A percentile compares a stretch with the other conserved stretches of the same genome.
Conservation (phyloP, 2,113 vertebrate genomes). For the Raja brachyura region DNA sequence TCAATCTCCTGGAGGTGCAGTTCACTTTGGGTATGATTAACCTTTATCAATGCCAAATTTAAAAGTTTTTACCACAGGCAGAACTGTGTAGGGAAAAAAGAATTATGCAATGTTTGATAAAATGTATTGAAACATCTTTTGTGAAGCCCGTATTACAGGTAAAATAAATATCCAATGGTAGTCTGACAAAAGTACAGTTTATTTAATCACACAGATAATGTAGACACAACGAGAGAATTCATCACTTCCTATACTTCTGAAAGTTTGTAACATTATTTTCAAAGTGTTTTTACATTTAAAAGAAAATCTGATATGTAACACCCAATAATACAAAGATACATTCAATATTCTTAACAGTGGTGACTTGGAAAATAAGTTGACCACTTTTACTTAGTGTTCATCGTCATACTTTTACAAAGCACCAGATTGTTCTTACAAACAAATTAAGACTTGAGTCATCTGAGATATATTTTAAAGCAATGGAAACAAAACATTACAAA, state of each 20-base stretch:
- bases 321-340: constrained; percentile 77
- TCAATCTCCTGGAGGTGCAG: not conserved
- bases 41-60: constrained; percentile 42
- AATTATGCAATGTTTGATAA: constrained; percentile 42
- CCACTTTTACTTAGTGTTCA: constrained; percentile 46
- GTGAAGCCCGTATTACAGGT: constrained; percentile 58
- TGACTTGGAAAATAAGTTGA: constrained; percentile 19
- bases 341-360: constrained; percentile 62
- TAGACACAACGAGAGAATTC: constrained; percentile 36
- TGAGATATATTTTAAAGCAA: not conserved
- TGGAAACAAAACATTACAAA: constrained; percentile 35
- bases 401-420: constrained; percentile 43
- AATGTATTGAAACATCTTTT: constrained; percentile 71
- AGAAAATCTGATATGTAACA: constrained; percentile 53
- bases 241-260: constrained; percentile 38
- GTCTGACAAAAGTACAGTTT: constrained; percentile 53
- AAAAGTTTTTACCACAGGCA: constrained; percentile 43
- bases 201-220: constrained; percentile 51
- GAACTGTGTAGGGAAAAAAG: not conserved
- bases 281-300: constrained; percentile 44
- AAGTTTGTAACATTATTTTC: constrained; percentile 50
- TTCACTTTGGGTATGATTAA: not conserved
- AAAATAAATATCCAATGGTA: constrained; percentile 61
- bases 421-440: constrained; percentile 45
- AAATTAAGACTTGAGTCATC: constrained; percentile 29